A percentile compares a stretch with the other conserved stretches of the same genome.
Conservation (phyloP, 92 coral and sea anemone species). For the Ricordea florida region DNA sequence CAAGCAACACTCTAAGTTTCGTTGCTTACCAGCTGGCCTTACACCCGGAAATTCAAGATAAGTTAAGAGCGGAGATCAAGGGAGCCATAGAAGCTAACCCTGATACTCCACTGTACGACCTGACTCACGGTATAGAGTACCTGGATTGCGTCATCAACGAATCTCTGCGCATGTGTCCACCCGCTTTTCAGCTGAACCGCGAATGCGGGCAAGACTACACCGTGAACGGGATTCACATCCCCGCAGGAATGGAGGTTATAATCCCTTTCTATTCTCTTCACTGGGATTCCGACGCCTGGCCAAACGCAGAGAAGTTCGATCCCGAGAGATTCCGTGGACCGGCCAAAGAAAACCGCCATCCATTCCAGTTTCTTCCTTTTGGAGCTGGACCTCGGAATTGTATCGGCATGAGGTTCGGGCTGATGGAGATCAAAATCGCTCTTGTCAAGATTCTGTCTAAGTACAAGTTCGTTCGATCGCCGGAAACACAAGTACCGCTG, state of each 20-base stretch:
- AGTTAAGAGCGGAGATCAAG: conserved; percentile 17
- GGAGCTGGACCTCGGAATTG: conserved; percentile 80
- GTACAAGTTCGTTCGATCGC: conserved; percentile 65
- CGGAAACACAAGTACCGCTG: conserved; percentile 75
- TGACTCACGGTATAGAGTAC: conserved; percentile 60
- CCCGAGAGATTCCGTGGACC: conserved; percentile 65
- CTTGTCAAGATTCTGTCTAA: conserved; percentile 57
- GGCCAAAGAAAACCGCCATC: conserved; percentile 68
- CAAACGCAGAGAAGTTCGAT: conserved; percentile 56
- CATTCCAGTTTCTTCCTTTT: conserved; percentile 74
- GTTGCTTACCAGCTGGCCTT: conserved; percentile 15
- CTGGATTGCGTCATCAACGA: conserved; percentile 71
- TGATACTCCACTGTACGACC: conserved; percentile 45
- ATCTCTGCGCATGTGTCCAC: conserved; percentile 56
- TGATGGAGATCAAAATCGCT: conserved; percentile 61
- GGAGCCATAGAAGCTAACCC: conserved; percentile 15
- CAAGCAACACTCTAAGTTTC: conserved; percentile 19
- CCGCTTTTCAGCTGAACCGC: conserved; percentile 55
- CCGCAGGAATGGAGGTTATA: conserved; percentile 43
- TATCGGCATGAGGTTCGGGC: conserved; percentile 70
- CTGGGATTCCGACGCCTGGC: conserved; percentile 67
- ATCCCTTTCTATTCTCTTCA: conserved; percentile 61
- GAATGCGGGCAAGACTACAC: conserved; percentile 36
- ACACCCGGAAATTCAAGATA: conserved; percentile 20
- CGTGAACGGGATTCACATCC: conserved; percentile 36